phyloP scores from a whole-genome alignment of 2,113 vertebrate species.

The Casuarius casuarius region DNA sequence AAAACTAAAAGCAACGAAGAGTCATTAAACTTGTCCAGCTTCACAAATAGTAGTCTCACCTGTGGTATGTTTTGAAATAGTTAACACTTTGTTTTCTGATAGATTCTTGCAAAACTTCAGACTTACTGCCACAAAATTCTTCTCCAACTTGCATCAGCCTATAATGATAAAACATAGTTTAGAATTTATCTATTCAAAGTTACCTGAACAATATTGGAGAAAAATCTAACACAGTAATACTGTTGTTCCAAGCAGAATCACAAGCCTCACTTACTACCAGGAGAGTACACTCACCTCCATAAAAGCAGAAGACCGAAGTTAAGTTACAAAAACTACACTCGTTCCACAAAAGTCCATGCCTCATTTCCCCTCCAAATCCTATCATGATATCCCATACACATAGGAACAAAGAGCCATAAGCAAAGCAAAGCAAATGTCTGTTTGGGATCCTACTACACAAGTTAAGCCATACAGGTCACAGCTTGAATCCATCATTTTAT shows the following conservation, averaged over 20 bases:
- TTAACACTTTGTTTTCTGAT: constrained; percentile 97
- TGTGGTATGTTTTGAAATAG: constrained; percentile 99
- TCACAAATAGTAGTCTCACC: constrained; percentile 75
- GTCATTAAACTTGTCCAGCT: neutral
- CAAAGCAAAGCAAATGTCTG: neutral
- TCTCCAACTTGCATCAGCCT: constrained; percentile 98
- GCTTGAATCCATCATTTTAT: neutral
- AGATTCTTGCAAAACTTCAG: constrained; percentile 97
- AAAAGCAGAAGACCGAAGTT: neutral
- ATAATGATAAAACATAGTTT: constrained; percentile 2
- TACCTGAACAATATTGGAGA: neutral
- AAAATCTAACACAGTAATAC: neutral
- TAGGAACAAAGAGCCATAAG: neutral
- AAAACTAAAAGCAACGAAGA: neutral
- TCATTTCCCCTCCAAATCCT: neutral
- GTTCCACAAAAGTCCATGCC: neutral
- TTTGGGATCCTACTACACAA: neutral
- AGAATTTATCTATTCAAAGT: neutral
- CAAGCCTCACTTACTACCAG: neutral
- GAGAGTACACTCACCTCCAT: neutral
- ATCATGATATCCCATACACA: neutral
- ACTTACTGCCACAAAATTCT: constrained; percentile 97
- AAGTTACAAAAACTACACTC: neutral
- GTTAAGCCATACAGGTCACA: neutral
- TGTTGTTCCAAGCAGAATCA: neutral